These are phyloP conservation scores for Drosophila ogumai DNA, from an alignment of 1,140 invertebrate genomes.

Conservation along the genomic window DNA sequence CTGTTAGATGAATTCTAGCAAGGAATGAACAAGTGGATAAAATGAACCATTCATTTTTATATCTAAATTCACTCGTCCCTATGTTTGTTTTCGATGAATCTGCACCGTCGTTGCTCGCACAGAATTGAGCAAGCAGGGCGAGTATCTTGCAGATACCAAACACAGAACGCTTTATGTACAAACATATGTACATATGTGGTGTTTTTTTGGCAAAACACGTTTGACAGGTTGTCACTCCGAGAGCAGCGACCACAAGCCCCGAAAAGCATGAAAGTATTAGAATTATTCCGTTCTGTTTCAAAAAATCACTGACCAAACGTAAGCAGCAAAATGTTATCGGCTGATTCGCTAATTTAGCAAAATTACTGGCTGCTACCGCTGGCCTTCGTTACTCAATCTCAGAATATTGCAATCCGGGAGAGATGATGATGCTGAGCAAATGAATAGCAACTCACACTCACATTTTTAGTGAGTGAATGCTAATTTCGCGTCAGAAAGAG, in stretches of 20 bases:
- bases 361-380: conserved; percentile 8
- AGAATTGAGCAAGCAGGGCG: neutral
- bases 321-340: conserved; percentile 51
- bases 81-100: neutral
- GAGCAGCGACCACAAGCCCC: conserved; percentile 1
- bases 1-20: neutral
- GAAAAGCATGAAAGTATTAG: conserved; percentile 6
- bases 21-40: neutral
- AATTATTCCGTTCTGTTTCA: conserved; percentile 10
- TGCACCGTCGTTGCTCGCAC: neutral
- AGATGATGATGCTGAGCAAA: conserved; percentile 3
- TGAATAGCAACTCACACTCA: conserved; percentile 8
- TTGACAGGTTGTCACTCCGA: conserved; percentile 49
- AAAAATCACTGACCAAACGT: conserved; percentile 57
- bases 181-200: neutral
- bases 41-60: conserved; percentile 4
- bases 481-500: conserved; percentile 52
- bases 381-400: conserved; percentile 3
- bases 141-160: conserved; percentile 17
- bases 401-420: conserved; percentile 7
- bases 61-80: neutral
- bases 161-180: conserved; percentile 1
- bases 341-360: neutral
- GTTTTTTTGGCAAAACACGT: conserved; percentile 67
- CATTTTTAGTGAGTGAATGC: conserved; percentile 27